Evolutionary conservation across 2,113 vertebrate species (phyloP).

Genomic region (Pomatorhinus ruficollis): DNA sequence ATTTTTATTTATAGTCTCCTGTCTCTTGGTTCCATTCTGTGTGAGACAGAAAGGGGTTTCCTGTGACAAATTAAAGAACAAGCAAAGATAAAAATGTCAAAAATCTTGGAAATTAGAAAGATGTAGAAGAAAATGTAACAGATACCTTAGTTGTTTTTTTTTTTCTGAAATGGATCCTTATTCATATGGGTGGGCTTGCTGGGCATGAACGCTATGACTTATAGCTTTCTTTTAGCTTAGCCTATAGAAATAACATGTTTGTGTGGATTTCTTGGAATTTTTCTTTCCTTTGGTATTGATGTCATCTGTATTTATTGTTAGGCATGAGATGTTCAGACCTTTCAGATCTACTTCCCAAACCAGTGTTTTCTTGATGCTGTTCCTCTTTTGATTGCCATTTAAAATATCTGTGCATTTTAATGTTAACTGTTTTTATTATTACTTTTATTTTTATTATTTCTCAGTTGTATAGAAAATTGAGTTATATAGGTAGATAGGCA

Average conservation of each 20-base stretch:
- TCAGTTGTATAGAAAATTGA: background rate
- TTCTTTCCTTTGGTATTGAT: background rate
- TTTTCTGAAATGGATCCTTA: background rate
- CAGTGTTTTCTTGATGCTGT: background rate
- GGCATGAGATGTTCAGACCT: background rate
- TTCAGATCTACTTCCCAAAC: background rate
- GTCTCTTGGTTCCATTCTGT: background rate
- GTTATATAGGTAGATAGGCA: background rate
- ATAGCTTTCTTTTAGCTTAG: background rate
- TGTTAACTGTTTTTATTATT: background rate
- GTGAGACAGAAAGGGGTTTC: background rate
- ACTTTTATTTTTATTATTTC: background rate
- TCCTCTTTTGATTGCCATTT: background rate
- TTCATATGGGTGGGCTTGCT: background rate
- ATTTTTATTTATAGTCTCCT: background rate
- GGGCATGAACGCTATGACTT: background rate
- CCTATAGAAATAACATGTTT: background rate
- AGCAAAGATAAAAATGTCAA: background rate
- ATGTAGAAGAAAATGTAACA: background rate
- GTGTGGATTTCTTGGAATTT: background rate
- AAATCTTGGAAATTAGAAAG: background rate
- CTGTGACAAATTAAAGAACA: background rate
- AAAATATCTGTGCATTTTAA: background rate
- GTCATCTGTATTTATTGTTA: background rate
- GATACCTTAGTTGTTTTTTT: rapidly evolving